A percentile compares a stretch with the other conserved stretches of the same genome.
phyloP scores from a whole-genome alignment of 2,888 invertebrate species.

The Hypselothyrea guttata region DNA sequence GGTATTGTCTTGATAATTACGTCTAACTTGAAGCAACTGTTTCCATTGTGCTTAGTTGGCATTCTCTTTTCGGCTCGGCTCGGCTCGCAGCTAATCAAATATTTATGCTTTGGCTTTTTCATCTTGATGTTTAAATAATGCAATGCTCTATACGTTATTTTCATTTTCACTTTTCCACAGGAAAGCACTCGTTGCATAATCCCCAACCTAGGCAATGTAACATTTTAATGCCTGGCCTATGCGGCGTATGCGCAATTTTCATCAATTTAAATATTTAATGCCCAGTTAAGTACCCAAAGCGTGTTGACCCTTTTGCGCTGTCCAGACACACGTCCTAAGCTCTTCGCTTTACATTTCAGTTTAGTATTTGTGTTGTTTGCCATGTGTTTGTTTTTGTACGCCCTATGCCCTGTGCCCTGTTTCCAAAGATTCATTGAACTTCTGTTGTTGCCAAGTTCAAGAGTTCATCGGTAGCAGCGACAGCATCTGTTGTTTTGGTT shows the following conservation, averaged over 20 bases:
- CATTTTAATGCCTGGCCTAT: constrained; percentile 35
- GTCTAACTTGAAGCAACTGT: constrained; percentile 26
- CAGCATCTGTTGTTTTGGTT: constrained; percentile 55
- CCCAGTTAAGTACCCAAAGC: constrained; percentile 13
- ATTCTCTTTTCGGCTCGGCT: constrained; percentile 30
- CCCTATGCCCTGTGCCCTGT: constrained; percentile 6
- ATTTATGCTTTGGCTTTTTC: constrained; percentile 55
- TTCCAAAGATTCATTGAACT: constrained; percentile 65
- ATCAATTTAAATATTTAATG: constrained; percentile 55
- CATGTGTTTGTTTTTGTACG: constrained; percentile 32
- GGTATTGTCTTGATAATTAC: constrained; percentile 50
- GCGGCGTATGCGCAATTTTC: constrained; percentile 61
- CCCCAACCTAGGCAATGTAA: constrained; percentile 7
- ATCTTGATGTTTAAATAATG: constrained; percentile 43
- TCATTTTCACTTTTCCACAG: constrained; percentile 39
- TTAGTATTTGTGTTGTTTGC: constrained; percentile 23
- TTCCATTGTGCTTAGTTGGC: constrained; percentile 27
- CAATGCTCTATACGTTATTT: constrained; percentile 40
- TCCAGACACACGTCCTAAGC: constrained; percentile 34
- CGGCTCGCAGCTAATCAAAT: constrained; percentile 56
- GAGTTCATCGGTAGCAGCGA: constrained; percentile 56
- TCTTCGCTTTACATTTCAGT: constrained; percentile 1
- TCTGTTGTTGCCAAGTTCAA: constrained; percentile 61
- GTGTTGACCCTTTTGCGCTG: constrained; percentile 44
- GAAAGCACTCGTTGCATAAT: constrained; percentile 32